Percentiles rank a stretch among this genome's conserved stretches.
phyloP scores from a whole-genome alignment of 2,113 vertebrate genomes.

The Lontra canadensis region DNA sequence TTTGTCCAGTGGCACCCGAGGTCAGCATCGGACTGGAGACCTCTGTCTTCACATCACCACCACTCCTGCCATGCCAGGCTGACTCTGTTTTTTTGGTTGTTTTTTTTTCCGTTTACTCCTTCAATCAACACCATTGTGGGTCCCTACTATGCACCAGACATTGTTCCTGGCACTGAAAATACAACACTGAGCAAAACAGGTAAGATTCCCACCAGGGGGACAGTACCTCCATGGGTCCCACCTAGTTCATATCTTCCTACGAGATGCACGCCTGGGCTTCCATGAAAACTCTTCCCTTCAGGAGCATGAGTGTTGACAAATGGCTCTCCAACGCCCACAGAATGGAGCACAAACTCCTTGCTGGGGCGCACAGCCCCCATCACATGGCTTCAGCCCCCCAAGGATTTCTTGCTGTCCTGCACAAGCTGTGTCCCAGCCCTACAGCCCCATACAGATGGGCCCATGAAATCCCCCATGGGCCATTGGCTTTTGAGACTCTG shows the following conservation, averaged over 20 bases:
- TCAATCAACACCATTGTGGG: not conserved
- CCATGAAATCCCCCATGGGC: too few relatives aligned
- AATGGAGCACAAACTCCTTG: not conserved
- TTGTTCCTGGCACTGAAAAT: not conserved
- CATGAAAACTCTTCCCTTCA: not conserved
- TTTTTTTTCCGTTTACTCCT: not conserved
- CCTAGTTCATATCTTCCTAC: rapidly evolving
- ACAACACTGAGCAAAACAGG: not conserved
- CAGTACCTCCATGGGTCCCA: not conserved
- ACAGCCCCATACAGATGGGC: too few relatives aligned
- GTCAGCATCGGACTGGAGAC: not conserved
- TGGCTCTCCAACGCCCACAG: rapidly evolving
- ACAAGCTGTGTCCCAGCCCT: not conserved
- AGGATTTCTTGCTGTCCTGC: rapidly evolving
- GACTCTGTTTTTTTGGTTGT: not conserved
- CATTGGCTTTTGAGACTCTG: not conserved
- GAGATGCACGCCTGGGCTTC: not conserved
- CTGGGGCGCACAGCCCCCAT: too few relatives aligned
- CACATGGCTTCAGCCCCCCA: not conserved
- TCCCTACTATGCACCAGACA: too few relatives aligned
- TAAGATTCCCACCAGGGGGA: not conserved
- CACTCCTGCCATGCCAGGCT: rapidly evolving
- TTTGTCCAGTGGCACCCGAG: rapidly evolving
- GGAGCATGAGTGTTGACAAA: rapidly evolving
- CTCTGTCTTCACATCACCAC: too few relatives aligned